Evolutionary conservation across 2,888 invertebrate genomes (phyloP).

Genomic region (Mythimna ferrago): DNA sequence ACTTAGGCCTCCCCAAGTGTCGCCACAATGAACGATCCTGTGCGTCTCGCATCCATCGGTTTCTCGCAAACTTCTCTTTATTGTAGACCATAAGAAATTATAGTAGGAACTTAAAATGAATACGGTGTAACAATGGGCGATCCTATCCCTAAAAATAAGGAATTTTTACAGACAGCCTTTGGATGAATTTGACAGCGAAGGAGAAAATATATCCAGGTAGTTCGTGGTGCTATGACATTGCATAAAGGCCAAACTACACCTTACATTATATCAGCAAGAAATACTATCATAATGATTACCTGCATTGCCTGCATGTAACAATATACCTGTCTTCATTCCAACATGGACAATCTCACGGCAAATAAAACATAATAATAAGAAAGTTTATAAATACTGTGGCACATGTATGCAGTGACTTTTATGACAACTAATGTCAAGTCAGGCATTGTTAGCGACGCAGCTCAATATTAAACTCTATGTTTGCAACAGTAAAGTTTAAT

Average conservation of each 20-base stretch:
- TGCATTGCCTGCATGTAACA: conserved; percentile 6
- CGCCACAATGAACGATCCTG: no score
- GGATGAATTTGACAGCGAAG: no score
- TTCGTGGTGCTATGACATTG: no score
- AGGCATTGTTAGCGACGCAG: conserved; percentile 24
- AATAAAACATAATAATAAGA: conserved; percentile 23
- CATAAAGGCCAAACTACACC: not conserved
- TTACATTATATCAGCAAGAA: not conserved
- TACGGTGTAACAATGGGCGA: no score
- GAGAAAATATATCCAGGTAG: no score
- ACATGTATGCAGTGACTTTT: conserved; percentile 24
- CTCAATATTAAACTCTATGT: not conserved
- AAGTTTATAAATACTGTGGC: conserved; percentile 54
- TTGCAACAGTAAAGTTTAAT: not conserved
- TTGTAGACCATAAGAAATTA: no score
- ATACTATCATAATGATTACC: not conserved
- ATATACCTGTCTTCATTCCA: conserved; percentile 1
- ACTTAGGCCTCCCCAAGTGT: no score
- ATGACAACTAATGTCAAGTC: conserved; percentile 35
- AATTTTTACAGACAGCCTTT: no score
- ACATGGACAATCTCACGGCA: not conserved
- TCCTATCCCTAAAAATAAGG: no score
- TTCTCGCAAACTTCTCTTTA: no score
- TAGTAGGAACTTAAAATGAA: no score
- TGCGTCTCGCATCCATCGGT: no score